Conservation (phyloP, 2,888 invertebrate species). For the Chrysolina haemoptera region DNA sequence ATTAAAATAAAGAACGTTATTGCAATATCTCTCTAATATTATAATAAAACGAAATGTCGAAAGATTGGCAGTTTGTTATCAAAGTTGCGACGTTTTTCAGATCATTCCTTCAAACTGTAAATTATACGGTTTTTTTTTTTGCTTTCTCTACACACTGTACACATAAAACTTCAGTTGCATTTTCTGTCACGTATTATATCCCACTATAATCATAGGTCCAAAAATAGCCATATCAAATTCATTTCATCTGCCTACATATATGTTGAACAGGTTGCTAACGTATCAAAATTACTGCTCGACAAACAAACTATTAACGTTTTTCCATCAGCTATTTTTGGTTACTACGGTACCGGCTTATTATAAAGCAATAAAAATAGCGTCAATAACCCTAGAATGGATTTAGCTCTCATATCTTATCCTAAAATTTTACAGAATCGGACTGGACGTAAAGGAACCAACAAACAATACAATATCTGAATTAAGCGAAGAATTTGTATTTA, state of each 20-base stretch:
- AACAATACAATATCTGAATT: too few relatives aligned
- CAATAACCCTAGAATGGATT: conserved; percentile 10
- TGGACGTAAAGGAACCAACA: not conserved
- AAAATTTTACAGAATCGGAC: conserved; percentile 5
- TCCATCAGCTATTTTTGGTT: conserved; percentile 5
- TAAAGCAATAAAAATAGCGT: conserved; percentile 21
- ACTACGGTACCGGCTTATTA: conserved; percentile 16
- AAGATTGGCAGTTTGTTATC: not conserved
- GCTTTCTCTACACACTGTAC: not conserved
- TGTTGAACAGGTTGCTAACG: not conserved
- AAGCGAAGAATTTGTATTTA: too few relatives aligned
- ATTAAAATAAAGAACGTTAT: too few relatives aligned
- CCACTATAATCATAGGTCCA: not conserved
- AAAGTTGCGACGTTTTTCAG: not conserved
- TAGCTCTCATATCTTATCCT: not conserved
- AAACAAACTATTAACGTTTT: conserved; percentile 4
- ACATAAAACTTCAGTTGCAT: not conserved
- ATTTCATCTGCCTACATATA: conserved; percentile 2
- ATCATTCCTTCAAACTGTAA: too few relatives aligned
- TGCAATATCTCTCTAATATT: too few relatives aligned
- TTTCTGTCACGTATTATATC: not conserved
- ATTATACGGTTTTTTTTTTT: too few relatives aligned
- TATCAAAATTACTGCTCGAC: not conserved
- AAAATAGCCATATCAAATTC: conserved; percentile 11
- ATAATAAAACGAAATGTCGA: not conserved